Base-by-base conservation (phyloP, 2,888 invertebrate species). In the Bugulina stolonifera region DNA sequence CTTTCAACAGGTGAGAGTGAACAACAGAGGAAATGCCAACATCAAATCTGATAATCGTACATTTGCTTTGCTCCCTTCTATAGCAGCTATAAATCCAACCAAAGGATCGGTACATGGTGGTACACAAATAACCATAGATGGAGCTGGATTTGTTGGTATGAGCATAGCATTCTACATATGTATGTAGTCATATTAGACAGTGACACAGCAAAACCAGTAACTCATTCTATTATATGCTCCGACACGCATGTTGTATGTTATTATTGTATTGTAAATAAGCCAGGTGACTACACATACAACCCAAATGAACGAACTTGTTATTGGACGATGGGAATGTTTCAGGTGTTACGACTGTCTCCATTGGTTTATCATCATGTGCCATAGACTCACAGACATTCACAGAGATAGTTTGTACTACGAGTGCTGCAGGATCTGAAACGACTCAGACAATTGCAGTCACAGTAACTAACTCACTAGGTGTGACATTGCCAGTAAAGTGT, bases 71-170 rank as follows among this genome's bases (percentile, higher is more conserved):
- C 27, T 64, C 3, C 64, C 64, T 10, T 64, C 64, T 32, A 27
- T 64, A 10, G n/a, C 27, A 3, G 22, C 32, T 32, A 27, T 64
- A 10, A 10, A 25, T n/a, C 64, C 64, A 10, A 29, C 29, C 2
- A 27, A 25, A 5, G 64, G 64, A 27, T 64, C 64, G 0, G 57
- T 64, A 0, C 74, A 73, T 1, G 76, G 76, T 22, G 74, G 74
- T 10, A 75, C 75, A 10, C 14, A 22, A 1, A 3, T 76, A n/a
- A 76, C 76, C 22, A 71, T 76, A 54, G 69, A 71, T 25, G 75
- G 75, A 25, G 70, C 74, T n/a, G 73, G 72, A 29, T 75, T 76
- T 69, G 64, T 64, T 29, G 64, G 64, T 64, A 64, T n/a, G n/a
- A n/a, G n/a, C n/a, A n/a, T n/a, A n/a, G n/a, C n/a, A n/a, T n/a